Evolutionary conservation across 2,113 vertebrate genomes (phyloP).

Genomic region (Sclerurus mexicanus): DNA sequence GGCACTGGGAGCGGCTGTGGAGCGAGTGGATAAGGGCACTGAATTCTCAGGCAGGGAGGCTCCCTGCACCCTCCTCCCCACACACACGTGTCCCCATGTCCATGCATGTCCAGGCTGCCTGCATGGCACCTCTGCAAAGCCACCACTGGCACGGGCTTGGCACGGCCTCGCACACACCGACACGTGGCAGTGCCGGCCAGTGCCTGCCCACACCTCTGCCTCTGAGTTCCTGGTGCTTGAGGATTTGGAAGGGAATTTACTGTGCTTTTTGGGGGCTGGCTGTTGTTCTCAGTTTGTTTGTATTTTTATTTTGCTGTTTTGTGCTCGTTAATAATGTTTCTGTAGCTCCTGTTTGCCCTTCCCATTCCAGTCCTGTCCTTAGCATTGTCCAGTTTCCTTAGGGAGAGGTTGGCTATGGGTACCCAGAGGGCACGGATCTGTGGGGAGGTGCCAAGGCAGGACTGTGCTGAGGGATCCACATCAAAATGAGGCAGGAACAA

Average conservation of each 20-base stretch:
- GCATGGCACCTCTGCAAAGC: slow-evolving; percentile 15
- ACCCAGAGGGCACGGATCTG: neutral
- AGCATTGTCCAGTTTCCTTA: neutral
- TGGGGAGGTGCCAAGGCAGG: neutral
- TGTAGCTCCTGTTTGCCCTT: slow-evolving; percentile 30
- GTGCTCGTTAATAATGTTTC: slow-evolving; percentile 50
- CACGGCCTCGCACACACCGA: accelerated
- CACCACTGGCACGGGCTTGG: accelerated
- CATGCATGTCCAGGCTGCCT: neutral
- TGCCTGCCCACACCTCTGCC: neutral
- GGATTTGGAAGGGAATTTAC: slow-evolving; percentile 25
- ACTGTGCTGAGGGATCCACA: neutral
- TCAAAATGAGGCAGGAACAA: neutral
- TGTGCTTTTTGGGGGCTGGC: slow-evolving; percentile 31
- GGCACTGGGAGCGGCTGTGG: accelerated
- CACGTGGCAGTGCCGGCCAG: accelerated
- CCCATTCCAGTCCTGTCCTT: slow-evolving; percentile 41
- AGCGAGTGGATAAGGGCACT: neutral
- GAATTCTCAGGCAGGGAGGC: neutral
- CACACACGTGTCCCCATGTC: neutral
- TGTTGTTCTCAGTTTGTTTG: slow-evolving; percentile 52
- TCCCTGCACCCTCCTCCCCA: neutral
- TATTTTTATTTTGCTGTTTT: slow-evolving; percentile 7
- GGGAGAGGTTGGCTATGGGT: neutral
- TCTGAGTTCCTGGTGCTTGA: neutral